Conservation (phyloP, 2,888 invertebrate species). For the Odontocolon sp. region DNA sequence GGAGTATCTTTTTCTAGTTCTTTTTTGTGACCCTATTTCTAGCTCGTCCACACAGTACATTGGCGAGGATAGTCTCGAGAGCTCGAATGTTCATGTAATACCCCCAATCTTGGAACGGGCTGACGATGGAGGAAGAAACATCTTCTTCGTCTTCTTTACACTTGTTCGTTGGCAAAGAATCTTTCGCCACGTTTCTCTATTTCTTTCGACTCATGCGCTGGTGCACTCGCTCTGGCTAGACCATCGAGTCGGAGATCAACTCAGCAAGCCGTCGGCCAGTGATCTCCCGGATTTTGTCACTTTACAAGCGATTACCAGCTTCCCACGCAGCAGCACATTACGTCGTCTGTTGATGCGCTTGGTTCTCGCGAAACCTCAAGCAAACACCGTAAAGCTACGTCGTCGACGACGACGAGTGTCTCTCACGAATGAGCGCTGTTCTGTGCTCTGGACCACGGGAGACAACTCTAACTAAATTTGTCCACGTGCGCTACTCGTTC, state of each 20-base stretch:
- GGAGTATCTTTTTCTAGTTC: conserved; percentile 13
- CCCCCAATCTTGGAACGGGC: conserved; percentile 25
- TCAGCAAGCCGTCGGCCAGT: conserved; percentile 3
- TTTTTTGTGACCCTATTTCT: conserved; percentile 25
- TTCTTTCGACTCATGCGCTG: not conserved
- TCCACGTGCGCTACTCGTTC: conserved; percentile 41
- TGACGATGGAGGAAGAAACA: not conserved
- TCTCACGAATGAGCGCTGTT: conserved; percentile 7
- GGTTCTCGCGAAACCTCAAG: conserved; percentile 5
- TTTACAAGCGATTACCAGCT: conserved; percentile 57
- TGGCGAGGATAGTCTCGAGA: not conserved
- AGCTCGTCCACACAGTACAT: conserved; percentile 18
- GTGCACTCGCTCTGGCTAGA: not conserved
- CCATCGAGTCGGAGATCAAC: not conserved
- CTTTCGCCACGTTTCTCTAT: not conserved
- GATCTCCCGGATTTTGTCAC: conserved; percentile 51
- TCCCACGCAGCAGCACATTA: conserved; percentile 55
- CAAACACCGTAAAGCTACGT: conserved; percentile 4
- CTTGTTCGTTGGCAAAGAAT: conserved; percentile 5
- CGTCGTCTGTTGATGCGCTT: not conserved
- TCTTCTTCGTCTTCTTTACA: not conserved
- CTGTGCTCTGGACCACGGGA: not conserved
- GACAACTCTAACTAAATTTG: conserved; percentile 27
- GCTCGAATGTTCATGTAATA: conserved; percentile 27
- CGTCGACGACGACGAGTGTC: conserved; percentile 1